Base-by-base conservation (phyloP, 2,113 vertebrate genomes). In the Capreolus pygargus region DNA sequence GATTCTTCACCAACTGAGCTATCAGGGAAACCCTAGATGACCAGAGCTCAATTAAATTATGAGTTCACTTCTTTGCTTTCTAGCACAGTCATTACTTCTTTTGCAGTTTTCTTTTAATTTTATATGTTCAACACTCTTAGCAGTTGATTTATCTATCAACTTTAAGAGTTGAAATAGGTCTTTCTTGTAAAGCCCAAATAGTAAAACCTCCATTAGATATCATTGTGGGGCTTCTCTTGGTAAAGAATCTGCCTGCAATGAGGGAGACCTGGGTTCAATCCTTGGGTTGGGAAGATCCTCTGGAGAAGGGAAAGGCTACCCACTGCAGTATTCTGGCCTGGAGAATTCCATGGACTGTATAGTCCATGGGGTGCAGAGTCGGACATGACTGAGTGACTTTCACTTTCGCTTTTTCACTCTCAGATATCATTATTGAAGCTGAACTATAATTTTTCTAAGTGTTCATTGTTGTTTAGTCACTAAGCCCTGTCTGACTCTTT, bases 31-130 rank as follows among this genome's bases (percentile, higher is more conserved):
- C 67, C 19, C 19, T 70, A 12, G 67, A 70, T 93, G 78, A 25
- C 13, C 23, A 52, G 0, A 60, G 6, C 16, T 76, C 33, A 89
- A 33, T 82, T 47, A 94, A 95, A 94, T 61, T 91, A 55, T 36
- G 12, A 85, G 2, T 79, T 94, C 9, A 50, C 1, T 52, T 96
- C 11, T 74, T 89, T 94, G 43, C 93, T 91, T 93, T 94, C 12
- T 78, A 67, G 25, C 11, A 39, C 17, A 70, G 13, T 74, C 27
- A 57, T 83, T 90, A 30, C 7, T 78, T 70, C 4, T 57, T 57
- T 88, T 47, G 74, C 1, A 50, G 21, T 82, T 91, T 82, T 33
- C 70, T 96, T 58, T 92, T 97, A 89, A 90, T 88, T 97, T 95
- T 93, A 50, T 83, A 43, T 79, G 15, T 94, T 91, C 45, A 94